Conservation (phyloP, 2,888 invertebrate genomes). For the Rhagonycha lutea region DNA sequence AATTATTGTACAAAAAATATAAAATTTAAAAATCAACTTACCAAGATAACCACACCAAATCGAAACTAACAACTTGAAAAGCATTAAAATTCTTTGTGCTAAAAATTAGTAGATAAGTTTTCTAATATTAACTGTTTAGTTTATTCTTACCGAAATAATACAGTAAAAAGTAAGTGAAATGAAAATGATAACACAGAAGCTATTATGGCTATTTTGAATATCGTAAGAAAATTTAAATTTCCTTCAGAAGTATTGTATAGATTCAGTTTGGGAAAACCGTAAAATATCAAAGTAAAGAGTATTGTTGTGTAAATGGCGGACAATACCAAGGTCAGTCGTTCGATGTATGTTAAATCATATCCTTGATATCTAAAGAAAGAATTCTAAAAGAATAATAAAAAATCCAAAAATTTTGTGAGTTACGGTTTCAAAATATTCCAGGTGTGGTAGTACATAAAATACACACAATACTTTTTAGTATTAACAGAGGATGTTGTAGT, state of each 20-base stretch:
- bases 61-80: background rate
- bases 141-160: background rate
- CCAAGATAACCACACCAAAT: background rate
- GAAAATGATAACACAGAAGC: slow-evolving; percentile 22
- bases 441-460: background rate
- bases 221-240: background rate
- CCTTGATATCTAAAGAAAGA: slow-evolving; percentile 17
- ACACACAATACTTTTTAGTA: background rate
- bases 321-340: slow-evolving; percentile 30
- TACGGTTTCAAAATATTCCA: background rate
- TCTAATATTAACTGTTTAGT: background rate
- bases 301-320: slow-evolving; percentile 31
- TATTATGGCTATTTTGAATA: slow-evolving; percentile 15
- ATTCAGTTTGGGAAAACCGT: slow-evolving; percentile 22
- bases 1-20: background rate
- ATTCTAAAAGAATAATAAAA: too few species aligned
- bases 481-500: background rate
- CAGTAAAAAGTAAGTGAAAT: slow-evolving; percentile 3
- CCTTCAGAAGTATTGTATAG: slow-evolving; percentile 28
- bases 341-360: slow-evolving; percentile 19
- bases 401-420: background rate
- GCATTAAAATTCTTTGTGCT: background rate
- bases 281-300: slow-evolving; percentile 20
- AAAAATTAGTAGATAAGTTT: background rate
- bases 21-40: background rate